These are phyloP conservation scores for Sarcophaga subvicina DNA, from an alignment of 2,888 invertebrate genomes.

Conservation along the genomic window DNA sequence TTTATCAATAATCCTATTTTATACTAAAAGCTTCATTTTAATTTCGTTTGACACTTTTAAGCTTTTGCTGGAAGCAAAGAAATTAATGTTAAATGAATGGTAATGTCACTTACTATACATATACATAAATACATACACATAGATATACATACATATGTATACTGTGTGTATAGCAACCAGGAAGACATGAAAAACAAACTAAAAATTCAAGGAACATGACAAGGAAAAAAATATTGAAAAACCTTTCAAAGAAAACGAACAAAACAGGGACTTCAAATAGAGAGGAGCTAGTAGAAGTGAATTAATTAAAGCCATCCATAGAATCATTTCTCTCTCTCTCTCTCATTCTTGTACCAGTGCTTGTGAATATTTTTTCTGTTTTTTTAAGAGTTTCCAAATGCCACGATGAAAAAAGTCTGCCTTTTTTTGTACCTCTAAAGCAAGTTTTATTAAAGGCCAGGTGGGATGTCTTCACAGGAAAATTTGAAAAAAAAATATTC, in stretches of 20 bases:
- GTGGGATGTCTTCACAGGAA: no score
- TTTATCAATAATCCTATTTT: slow-evolving; percentile 67
- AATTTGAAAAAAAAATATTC: no score
- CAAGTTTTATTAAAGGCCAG: no score
- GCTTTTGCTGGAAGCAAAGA: slow-evolving; percentile 68
- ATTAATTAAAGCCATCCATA: slow-evolving; percentile 54
- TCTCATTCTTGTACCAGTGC: no score
- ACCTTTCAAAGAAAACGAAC: not conserved
- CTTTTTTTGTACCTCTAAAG: no score
- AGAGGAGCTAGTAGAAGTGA: slow-evolving; percentile 45
- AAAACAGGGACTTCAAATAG: not conserved
- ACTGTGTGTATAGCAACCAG: slow-evolving; percentile 35
- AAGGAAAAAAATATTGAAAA: slow-evolving; percentile 10
- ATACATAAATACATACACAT: not conserved
- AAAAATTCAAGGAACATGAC: not conserved
- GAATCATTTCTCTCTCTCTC: not conserved
- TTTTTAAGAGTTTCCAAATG: no score
- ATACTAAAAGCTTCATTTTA: slow-evolving; percentile 63
- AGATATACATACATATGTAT: no score
- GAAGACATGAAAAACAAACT: not conserved
- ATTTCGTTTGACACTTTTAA: slow-evolving; percentile 67
- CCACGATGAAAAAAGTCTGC: no score
- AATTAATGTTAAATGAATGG: slow-evolving; percentile 71
- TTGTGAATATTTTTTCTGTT: no score
- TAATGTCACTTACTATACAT: slow-evolving; percentile 42